These are phyloP conservation scores for Cremastobaeus sp. DNA, from an alignment of 2,888 invertebrate genomes.

Conservation along the genomic window DNA sequence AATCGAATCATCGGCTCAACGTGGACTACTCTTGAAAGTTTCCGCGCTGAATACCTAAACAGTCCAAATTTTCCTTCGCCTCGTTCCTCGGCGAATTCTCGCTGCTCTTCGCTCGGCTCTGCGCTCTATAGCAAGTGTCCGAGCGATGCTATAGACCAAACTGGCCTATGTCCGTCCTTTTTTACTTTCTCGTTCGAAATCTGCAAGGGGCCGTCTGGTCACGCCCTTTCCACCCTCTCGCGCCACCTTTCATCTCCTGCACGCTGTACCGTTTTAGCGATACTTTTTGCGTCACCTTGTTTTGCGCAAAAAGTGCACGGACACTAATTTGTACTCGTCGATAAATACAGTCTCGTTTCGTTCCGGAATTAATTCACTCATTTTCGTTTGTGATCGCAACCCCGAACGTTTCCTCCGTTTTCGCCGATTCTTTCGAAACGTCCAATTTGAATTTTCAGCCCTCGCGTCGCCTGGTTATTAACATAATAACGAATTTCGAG, in stretches of 20 bases:
- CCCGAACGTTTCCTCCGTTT: not conserved
- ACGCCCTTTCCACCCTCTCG: conserved; percentile 72
- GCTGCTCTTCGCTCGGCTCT: too few relatives aligned
- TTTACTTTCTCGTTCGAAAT: conserved; percentile 73
- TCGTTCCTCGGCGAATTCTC: conserved; percentile 1
- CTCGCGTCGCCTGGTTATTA: too few relatives aligned
- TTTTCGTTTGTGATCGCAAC: not conserved
- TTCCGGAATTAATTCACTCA: too few relatives aligned
- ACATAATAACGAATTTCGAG: too few relatives aligned
- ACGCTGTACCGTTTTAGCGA: conserved; percentile 66
- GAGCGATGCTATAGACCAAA: conserved; percentile 35
- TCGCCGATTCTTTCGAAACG: not conserved
- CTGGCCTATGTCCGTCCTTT: conserved; percentile 66
- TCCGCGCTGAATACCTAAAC: too few relatives aligned
- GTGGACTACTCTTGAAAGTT: too few relatives aligned
- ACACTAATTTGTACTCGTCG: conserved; percentile 73
- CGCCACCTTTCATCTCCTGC: conserved; percentile 65
- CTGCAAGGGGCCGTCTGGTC: conserved; percentile 73
- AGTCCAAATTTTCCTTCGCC: too few relatives aligned
- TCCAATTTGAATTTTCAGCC: too few relatives aligned
- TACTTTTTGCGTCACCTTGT: conserved; percentile 76
- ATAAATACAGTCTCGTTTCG: too few relatives aligned
- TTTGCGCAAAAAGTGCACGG: conserved; percentile 70
- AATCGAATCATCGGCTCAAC: too few relatives aligned
- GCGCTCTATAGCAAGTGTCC: too few relatives aligned